Evolutionary conservation across 2,797 vertebrate species (phyloP).

Genomic region (Rallus crepitans): DNA sequence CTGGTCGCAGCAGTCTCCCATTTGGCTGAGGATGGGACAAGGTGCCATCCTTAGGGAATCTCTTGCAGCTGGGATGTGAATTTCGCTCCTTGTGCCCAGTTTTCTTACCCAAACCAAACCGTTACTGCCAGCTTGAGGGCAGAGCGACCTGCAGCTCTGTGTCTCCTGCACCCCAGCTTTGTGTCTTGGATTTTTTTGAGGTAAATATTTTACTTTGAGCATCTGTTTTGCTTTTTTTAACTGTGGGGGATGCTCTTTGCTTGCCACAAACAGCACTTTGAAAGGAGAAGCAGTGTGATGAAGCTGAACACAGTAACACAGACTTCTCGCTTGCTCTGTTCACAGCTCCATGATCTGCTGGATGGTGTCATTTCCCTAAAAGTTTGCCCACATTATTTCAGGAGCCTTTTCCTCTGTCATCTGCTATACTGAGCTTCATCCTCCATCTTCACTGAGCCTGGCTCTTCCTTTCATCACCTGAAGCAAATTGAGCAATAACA

Average conservation of each 20-base stretch:
- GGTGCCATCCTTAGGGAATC: neutral
- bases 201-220: neutral
- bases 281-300: neutral
- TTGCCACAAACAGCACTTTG: neutral
- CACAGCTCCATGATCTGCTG: neutral
- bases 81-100: accelerated
- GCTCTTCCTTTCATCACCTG: neutral
- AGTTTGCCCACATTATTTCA: neutral
- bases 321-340: neutral
- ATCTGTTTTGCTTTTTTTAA: neutral
- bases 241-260: neutral
- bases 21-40: neutral
- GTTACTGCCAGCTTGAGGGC: accelerated
- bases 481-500: neutral
- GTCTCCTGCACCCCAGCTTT: neutral
- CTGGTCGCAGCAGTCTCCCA: accelerated
- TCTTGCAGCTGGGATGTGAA: neutral
- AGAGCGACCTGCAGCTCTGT: accelerated
- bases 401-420: neutral
- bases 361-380: neutral
- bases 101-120: neutral
- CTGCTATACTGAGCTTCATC: neutral
- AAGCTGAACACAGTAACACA: neutral
- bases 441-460: neutral
- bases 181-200: neutral